phyloP scores from a whole-genome alignment of 2,113 vertebrate genomes.

The Corvus cornix region DNA sequence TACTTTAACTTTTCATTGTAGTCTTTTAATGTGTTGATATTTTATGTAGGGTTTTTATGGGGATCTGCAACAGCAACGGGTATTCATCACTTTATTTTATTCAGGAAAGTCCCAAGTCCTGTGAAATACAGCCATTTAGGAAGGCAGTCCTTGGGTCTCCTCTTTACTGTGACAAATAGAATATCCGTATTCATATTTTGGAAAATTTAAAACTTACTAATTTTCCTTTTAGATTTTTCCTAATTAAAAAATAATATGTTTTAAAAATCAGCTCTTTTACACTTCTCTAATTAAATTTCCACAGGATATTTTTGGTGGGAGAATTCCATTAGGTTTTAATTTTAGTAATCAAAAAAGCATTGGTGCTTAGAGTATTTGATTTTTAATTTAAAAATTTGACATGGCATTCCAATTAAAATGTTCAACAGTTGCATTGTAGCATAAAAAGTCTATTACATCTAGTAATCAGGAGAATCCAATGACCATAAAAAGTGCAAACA shows the following conservation, averaged over 20 bases:
- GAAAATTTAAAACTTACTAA: conserved; percentile 52
- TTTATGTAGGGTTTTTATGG: not conserved
- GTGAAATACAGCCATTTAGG: not conserved
- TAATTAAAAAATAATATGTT: conserved; percentile 73
- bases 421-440: conserved; percentile 48
- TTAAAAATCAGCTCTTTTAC: conserved; percentile 68
- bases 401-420: conserved; percentile 71
- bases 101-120: not conserved
- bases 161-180: not conserved
- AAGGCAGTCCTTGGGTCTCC: not conserved
- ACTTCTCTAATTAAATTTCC: conserved; percentile 79
- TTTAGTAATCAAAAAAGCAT: conserved; percentile 75
- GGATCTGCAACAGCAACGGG: not conserved
- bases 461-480: conserved; percentile 15
- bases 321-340: conserved; percentile 82
- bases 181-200: conserved; percentile 41
- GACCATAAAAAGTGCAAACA: conserved; percentile 65
- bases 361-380: conserved; percentile 75
- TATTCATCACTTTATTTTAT: not conserved
- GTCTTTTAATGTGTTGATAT: not conserved
- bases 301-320: conserved; percentile 71
- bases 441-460: conserved; percentile 59
- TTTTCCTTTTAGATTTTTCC: conserved; percentile 74
- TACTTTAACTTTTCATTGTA: not conserved
- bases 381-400: conserved; percentile 76